Conservation (phyloP, 1,140 invertebrate species). For the Archivesica marissinica region DNA sequence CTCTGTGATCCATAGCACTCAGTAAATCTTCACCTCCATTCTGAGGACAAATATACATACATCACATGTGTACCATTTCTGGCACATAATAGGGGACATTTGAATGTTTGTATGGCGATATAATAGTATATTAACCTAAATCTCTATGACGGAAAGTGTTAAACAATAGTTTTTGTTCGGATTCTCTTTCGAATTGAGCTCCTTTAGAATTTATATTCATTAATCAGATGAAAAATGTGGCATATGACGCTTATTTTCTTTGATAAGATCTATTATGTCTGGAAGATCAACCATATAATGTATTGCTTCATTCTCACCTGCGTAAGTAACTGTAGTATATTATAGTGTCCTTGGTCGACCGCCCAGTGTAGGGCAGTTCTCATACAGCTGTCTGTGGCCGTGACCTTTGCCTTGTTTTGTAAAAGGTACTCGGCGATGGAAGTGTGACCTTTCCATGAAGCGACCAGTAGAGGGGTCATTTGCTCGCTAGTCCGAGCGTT, state of each 20-base stretch:
- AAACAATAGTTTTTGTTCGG: neutral
- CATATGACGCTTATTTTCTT: too few species aligned
- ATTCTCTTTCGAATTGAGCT: too few species aligned
- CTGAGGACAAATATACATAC: too few species aligned
- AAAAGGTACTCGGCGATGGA: slow-evolving; percentile 38
- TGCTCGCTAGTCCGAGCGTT: slow-evolving; percentile 57
- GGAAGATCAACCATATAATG: too few species aligned
- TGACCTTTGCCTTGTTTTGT: slow-evolving; percentile 31
- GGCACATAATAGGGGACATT: too few species aligned
- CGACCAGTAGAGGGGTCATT: slow-evolving; percentile 56
- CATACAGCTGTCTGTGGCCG: slow-evolving; percentile 57
- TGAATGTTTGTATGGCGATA: too few species aligned
- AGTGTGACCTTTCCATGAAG: slow-evolving; percentile 53
- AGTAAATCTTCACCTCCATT: slow-evolving; percentile 31
- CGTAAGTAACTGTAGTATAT: slow-evolving; percentile 45
- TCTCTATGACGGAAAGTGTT: too few species aligned
- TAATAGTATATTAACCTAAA: too few species aligned
- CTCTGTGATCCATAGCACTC: slow-evolving; percentile 36
- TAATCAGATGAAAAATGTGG: too few species aligned
- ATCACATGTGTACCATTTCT: too few species aligned
- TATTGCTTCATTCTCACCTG: slow-evolving; percentile 22
- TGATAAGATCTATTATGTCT: too few species aligned
- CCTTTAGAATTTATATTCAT: too few species aligned
- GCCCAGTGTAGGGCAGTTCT: slow-evolving; percentile 55
- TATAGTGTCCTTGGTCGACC: slow-evolving; percentile 53